A percentile compares a stretch with the other conserved stretches of the same genome.
phyloP scores from a whole-genome alignment of 1,140 invertebrate genomes.

The Drosophila bocqueti region DNA sequence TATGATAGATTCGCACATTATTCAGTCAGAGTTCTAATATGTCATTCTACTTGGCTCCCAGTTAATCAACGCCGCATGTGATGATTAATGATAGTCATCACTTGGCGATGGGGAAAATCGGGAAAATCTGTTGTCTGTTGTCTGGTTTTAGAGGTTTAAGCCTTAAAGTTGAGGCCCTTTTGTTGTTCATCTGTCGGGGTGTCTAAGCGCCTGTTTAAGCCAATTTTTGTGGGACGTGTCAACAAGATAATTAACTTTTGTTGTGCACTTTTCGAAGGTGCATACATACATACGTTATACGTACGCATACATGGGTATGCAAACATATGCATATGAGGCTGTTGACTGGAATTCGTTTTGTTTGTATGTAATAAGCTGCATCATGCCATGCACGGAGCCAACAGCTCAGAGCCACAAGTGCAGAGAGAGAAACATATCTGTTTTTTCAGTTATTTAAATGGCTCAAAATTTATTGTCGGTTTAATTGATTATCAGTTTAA shows the following conservation, averaged over 20 bases:
- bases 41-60: slow-evolving; percentile 43
- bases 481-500: background rate
- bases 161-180: slow-evolving; percentile 3
- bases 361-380: slow-evolving; percentile 53
- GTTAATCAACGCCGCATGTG: slow-evolving; percentile 66
- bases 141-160: slow-evolving; percentile 5
- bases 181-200: background rate
- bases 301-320: slow-evolving; percentile 42
- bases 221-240: slow-evolving; percentile 71
- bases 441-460: background rate
- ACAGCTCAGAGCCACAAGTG: slow-evolving; percentile 30
- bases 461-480: too few relatives aligned
- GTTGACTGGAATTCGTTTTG: slow-evolving; percentile 32
- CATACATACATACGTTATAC: background rate
- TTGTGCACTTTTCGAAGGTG: slow-evolving; percentile 48
- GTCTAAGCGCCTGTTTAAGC: slow-evolving; percentile 22
- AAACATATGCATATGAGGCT: slow-evolving; percentile 50
- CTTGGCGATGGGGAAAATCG: slow-evolving; percentile 6
- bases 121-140: slow-evolving; percentile 6
- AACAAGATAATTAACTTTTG: slow-evolving; percentile 80
- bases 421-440: background rate
- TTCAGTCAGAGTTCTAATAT: slow-evolving; percentile 55
- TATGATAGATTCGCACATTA: slow-evolving; percentile 66
- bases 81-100: slow-evolving; percentile 63
- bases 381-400: slow-evolving; percentile 34